Evolutionary conservation across 92 coral and sea anemone species (phyloP), one percentile per base, ranked within the genome.

Genomic region (Paramuricea clavata): DNA sequence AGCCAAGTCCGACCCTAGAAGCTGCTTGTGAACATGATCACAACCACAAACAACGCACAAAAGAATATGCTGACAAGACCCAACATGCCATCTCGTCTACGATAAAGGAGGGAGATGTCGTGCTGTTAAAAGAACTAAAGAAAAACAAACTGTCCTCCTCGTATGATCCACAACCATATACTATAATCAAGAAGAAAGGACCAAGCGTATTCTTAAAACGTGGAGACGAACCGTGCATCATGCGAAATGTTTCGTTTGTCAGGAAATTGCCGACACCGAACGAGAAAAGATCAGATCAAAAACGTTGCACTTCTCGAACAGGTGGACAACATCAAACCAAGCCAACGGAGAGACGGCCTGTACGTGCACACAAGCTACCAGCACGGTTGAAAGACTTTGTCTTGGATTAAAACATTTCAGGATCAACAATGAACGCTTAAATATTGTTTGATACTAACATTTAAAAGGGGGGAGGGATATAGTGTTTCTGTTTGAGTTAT

Each of bases 161-260:
- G 13, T 70, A 70, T 36, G 77, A 70, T n/a, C 77, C 77, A 13
- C 23, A 33, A 32, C 25, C 77, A 0, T 70, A 36, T 31, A 36
- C 77, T 10, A 13, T 70, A 8, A 36, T 70, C 2, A 70, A 74
- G 54, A 74, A 74, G 57, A 74, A 74, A 44, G 80, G 60, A 13
- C 57, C 80, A 41, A 74, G 80, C 17, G 60, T 74, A 10, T 41
- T 74, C 12, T 1, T 74, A 23, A 74, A 74, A 22, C 32, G 80
- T 28, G 57, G 80, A 74, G n/a, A 74, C 2, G 80, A 74, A 17
- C 80, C 80, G 31, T 74, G 80, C 33, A 42, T 74, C 32, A 74
- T 74, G 80, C 80, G 32, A 59, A 74, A 42, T 74, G 52, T 70
- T 12, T 70, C 70, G 36, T 62, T 62, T 7, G 70, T 62, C 12